phyloP scores from a whole-genome alignment of 1,140 invertebrate genomes.

The Drosophila saltans region DNA sequence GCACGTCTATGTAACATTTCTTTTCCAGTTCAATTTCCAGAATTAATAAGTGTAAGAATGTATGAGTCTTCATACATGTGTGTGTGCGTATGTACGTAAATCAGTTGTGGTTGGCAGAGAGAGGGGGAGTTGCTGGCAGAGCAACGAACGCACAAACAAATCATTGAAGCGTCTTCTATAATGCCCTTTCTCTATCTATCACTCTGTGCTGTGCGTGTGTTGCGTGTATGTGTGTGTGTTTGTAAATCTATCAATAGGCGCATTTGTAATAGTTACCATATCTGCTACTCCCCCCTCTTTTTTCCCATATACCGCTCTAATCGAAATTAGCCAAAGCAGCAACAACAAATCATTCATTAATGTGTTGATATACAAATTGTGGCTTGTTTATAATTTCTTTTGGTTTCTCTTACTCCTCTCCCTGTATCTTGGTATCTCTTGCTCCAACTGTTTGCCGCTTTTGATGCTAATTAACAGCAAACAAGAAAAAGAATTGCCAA shows the following conservation, averaged over 20 bases:
- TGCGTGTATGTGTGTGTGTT: conserved; percentile 24
- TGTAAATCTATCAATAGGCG: conserved; percentile 69
- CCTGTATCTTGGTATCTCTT: not conserved
- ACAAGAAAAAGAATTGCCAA: conserved; percentile 43
- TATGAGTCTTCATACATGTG: not conserved
- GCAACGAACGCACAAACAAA: conserved; percentile 48
- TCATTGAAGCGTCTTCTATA: conserved; percentile 44
- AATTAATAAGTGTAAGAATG: no score
- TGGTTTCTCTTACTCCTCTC: not conserved
- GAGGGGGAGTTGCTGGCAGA: conserved; percentile 21
- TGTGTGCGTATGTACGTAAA: not conserved
- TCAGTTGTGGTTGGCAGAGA: conserved; percentile 14
- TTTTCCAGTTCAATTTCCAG: not conserved
- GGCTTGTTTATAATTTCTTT: conserved; percentile 49
- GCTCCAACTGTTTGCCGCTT: conserved; percentile 28
- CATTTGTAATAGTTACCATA: conserved; percentile 62
- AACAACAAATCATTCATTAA: conserved; percentile 65
- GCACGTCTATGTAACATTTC: not conserved
- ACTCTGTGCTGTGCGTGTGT: conserved; percentile 1
- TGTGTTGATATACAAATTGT: conserved; percentile 75
- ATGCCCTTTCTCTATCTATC: not conserved
- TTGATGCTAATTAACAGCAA: conserved; percentile 55
- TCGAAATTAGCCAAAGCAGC: conserved; percentile 31
- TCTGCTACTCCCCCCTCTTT: not conserved
- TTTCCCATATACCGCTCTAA: conserved; percentile 7